phyloP scores from a whole-genome alignment of 2,888 invertebrate genomes.

The Unio delphinus region DNA sequence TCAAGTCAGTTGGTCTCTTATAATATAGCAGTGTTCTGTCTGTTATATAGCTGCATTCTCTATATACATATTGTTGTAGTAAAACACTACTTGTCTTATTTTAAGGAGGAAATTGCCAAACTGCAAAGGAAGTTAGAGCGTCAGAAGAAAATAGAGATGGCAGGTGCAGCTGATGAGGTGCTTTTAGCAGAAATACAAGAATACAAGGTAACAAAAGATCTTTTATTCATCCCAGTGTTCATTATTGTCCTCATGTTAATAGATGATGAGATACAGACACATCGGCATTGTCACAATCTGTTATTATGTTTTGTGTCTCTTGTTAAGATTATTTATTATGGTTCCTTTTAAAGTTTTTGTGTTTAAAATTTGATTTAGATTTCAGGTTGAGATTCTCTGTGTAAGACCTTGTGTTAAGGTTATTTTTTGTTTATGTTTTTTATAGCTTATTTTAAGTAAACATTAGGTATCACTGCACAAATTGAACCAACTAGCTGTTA shows the following conservation, averaged over 20 bases:
- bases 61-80: neutral
- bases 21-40: no score
- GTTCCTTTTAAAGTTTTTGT: no score
- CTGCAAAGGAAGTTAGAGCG: constrained; percentile 93
- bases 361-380: no score
- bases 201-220: constrained; percentile 79
- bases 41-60: no score
- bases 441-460: no score
- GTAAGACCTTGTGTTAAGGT: no score
- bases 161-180: constrained; percentile 95
- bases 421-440: no score
- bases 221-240: neutral
- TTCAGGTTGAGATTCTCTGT: no score
- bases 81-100: constrained; percentile 1
- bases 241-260: neutral
- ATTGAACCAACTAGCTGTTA: no score
- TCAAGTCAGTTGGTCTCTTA: no score
- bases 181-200: constrained; percentile 97
- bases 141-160: constrained; percentile 97
- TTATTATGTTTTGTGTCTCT: neutral
- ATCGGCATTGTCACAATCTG: neutral
- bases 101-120: constrained; percentile 92
- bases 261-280: neutral
- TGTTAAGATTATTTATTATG: no score
- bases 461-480: no score